Evolutionary conservation across 2,888 invertebrate genomes (phyloP), one percentile per base, ranked within the genome.

Genomic region (Orthosia incerta): DNA sequence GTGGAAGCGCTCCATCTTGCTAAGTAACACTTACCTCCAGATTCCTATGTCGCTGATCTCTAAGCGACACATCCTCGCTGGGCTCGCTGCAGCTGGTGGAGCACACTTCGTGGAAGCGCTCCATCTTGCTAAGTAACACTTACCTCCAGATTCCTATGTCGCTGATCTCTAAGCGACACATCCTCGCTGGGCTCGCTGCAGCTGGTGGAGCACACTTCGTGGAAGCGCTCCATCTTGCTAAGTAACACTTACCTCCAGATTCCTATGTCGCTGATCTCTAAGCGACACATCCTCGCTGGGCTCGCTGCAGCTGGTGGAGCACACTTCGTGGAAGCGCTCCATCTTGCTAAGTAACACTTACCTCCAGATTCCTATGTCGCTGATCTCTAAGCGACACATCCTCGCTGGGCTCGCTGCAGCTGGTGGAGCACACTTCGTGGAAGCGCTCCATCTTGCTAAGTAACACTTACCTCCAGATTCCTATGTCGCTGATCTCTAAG

Each of bases 211-310:
- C 97, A 97, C 67, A 97, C 95, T 78, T 98, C 97, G 91, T 98
- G 98, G 13, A 97, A 91, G 0, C 97, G 97, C 94, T 99, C 98
- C 79, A 98, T 91, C 63, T 97, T 97, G 81, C 97, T 26, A 26
- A 26, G 39, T n/a, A n/a, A 53, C 0, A 2, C 1, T 67, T 66
- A 90, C 91, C 88, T 90, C 85, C 0, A 86, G 45, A 39, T 85
- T 53, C 7, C 66, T 77, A 7, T 87, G 85, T 63, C 88, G 87
- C 65, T 92, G 93, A 77, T 96, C 97, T 56, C 97, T 91, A 5
- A 97, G 96, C 0, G 98, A 98, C 53, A 98, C 97, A 91, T 98
- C 98, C 94, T 98, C 98, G 79, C 98, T 98, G 62, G 98, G 98
- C 82, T 98, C 98, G 89, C 98, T 98, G 89, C 98, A 96, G 85